Base-by-base conservation (phyloP, 2,888 invertebrate genomes). In the Oligia strigilis region DNA sequence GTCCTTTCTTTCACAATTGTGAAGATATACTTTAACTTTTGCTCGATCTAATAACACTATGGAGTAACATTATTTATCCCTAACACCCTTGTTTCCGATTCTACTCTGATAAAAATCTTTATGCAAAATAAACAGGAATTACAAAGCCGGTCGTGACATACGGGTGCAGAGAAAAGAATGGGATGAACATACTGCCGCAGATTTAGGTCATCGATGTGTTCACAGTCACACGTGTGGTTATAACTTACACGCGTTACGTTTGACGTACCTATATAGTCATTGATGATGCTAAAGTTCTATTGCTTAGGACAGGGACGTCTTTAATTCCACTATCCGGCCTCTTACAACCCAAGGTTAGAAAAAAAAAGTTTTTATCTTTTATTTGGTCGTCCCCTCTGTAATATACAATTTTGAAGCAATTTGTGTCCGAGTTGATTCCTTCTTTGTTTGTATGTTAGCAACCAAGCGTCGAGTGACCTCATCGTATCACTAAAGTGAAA, bases 161-260 rank as follows among this genome's bases (percentile, higher is more conserved):
- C 90, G 92, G 90, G 92, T 88, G 85, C 72, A 78, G 69, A 78
- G 76, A 75, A 80, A 77, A 78, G 66, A 82, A 83, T 85, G 81
- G 88, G 89, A 89, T 86, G 84, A 84, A 84, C 84, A 85, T 72
- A 88, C 74, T 66, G 69, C 55, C n/a, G 14, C 78, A 88, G 92
- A 93, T 93, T 88, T 92, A 90, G 93, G 93, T 91, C 91, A 72
- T 69, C 79, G 92, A 93, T 92, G 88, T 75, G 67, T 80, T 66
- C 92, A 91, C 90, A 90, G 80, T 66, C 92, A 91, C 90, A 90
- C 79, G 83, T 43, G 14, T 64, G 36, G 17, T 58, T 77, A 62
- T 40, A 74, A 75, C 64, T 65, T 72, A 73, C 70, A 75, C 64
- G 62, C 40, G 69, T 66, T 62, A 60, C 60, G 11, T 29, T 71